Base-by-base conservation (phyloP, 2,888 invertebrate genomes). In the Tenthredo mesomela region DNA sequence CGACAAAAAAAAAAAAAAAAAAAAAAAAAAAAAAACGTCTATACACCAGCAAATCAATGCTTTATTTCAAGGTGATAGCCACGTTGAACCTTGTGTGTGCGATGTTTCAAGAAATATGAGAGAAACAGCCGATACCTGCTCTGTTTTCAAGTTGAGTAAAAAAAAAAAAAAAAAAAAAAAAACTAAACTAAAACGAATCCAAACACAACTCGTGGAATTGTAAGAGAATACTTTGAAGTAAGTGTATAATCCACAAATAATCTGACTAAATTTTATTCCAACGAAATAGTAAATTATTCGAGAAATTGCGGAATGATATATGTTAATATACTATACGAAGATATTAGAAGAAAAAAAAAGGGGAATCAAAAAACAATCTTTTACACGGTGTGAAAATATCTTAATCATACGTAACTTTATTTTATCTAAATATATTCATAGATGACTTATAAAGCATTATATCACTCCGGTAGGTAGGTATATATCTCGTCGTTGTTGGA, bases 31-130 rank as follows among this genome's bases (percentile, higher is more conserved):
- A 43, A 4, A 73, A 25, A 21, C 9, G 9, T n/a, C 10, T 9
- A n/a, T 37, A 37, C 6, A 40, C 18, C 33, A 77, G 47, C 54
- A 77, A 77, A 77, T 47, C 77, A 77, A 50, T 33, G 77, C 77
- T 47, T 33, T 33, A n/a, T 40, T 50, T 33, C 77, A 77, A 77
- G 77, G 77, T 77, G 77, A 77, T 33, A 54, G 47, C 47, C 12
- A 47, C 47, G 37, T 37, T 7, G 29, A 77, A 33, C 47, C 50
- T 77, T 29, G 18, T 40, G 29, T 37, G 4, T 37, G 10, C 29
- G 54, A 77, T 54, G 77, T 77, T 77, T 77, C 50, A 40, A 77
- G 77, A 77, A 77, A 77, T 77, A 77, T 77, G 77, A 77, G 77
- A 77, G 77, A 50, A 77, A 77, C 2, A 50, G 77, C 50, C 77